These are phyloP conservation scores for Fulica atra DNA, from an alignment of 2,113 vertebrate species.

Conservation along the genomic window DNA sequence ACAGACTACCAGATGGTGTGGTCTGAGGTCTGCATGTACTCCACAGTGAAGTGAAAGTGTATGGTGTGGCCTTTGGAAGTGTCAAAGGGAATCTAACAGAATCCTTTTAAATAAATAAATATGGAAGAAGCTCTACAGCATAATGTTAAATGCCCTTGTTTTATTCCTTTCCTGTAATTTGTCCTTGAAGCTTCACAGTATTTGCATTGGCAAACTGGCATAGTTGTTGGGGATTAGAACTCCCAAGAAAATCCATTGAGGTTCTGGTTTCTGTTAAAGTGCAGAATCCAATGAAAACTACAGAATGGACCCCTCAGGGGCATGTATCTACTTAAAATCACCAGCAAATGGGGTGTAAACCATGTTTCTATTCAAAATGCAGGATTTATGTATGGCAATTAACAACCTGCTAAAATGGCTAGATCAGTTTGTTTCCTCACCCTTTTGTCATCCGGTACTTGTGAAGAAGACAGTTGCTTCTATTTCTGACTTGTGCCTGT, in stretches of 20 bases:
- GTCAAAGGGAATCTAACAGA: neutral
- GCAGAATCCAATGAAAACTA: neutral
- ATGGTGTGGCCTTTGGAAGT: neutral
- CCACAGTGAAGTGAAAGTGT: neutral
- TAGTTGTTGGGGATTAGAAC: neutral
- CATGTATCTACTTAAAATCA: neutral
- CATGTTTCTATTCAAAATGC: neutral
- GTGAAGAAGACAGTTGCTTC: neutral
- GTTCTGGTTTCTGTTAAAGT: neutral
- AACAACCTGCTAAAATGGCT: neutral
- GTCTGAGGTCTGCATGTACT: neutral
- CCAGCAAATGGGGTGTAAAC: neutral
- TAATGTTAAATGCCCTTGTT: neutral
- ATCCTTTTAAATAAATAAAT: neutral
- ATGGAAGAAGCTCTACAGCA: neutral
- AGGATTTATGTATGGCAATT: neutral
- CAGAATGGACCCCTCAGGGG: neutral
- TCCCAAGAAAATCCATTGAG: neutral
- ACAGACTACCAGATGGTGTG: neutral
- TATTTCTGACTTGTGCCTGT: neutral
- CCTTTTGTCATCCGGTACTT: neutral
- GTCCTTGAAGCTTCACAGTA: neutral
- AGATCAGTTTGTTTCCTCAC: neutral
- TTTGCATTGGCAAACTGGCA: neutral
- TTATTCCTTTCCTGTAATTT: neutral